Percentiles rank a stretch among this genome's conserved stretches.
These are phyloP conservation scores for Bradypodion ventrale DNA, from an alignment of 2,797 vertebrate species.

Conservation along the genomic window DNA sequence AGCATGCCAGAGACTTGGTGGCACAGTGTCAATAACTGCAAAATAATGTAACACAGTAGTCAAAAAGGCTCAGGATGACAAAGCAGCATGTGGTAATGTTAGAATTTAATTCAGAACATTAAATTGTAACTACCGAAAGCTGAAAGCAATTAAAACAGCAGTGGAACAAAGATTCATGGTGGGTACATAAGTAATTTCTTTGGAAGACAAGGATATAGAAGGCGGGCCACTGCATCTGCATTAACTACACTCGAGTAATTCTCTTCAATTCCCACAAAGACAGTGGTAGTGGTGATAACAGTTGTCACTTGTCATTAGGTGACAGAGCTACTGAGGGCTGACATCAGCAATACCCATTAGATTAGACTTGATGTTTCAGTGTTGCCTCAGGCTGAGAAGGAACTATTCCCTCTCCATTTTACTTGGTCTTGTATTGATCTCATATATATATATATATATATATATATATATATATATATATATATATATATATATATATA, in stretches of 20 bases:
- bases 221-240: not conserved
- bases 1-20: not conserved
- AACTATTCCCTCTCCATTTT: not conserved
- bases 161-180: not conserved
- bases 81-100: not conserved
- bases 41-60: not conserved
- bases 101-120: not conserved
- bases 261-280: not conserved
- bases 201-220: not conserved
- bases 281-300: too few relatives aligned
- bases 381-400: not conserved
- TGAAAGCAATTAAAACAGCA: not conserved
- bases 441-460: too few relatives aligned
- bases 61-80: not conserved
- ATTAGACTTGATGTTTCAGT: not conserved
- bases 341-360: not conserved
- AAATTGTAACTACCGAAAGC: not conserved
- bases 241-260: not conserved
- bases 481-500: too few relatives aligned
- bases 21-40: slow-evolving; percentile 21
- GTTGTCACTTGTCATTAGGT: not conserved
- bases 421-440: not conserved
- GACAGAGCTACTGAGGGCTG: not conserved
- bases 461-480: too few relatives aligned
- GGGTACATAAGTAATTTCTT: slow-evolving; percentile 4